Conservation (phyloP, 1,140 invertebrate species). For the Acromyrmex heyeri region DNA sequence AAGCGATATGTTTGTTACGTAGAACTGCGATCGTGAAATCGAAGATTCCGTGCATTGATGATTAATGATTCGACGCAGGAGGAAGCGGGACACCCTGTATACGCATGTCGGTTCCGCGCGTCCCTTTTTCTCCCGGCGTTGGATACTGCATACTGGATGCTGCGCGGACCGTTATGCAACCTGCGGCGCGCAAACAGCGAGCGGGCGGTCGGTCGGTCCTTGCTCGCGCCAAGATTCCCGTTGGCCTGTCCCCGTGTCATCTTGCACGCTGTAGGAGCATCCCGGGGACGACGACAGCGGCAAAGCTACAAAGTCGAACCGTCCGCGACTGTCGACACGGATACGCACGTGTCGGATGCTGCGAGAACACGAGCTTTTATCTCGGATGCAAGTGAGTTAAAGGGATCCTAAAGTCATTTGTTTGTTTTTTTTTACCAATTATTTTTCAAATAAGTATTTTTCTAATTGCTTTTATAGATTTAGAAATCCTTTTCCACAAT, state of each 20-base stretch:
- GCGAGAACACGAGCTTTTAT: background rate
- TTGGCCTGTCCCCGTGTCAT: constrained; percentile 68
- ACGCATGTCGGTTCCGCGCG: background rate
- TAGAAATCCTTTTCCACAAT: no score
- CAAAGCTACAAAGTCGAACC: constrained; percentile 24
- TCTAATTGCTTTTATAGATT: no score
- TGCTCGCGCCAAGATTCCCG: constrained; percentile 68
- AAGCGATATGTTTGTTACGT: background rate
- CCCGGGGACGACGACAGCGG: background rate
- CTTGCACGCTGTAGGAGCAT: constrained; percentile 23
- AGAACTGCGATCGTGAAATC: background rate
- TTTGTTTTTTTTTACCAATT: no score
- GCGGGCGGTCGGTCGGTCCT: constrained; percentile 57
- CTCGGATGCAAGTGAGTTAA: background rate
- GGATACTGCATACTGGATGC: constrained; percentile 72
- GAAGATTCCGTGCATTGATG: background rate
- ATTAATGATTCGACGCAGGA: background rate
- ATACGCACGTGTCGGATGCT: background rate
- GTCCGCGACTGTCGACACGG: constrained; percentile 9
- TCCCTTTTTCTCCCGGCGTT: constrained; percentile 50
- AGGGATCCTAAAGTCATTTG: no score
- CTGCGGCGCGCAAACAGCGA: constrained; percentile 65
- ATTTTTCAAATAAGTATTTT: no score
- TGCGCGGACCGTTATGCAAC: constrained; percentile 76
- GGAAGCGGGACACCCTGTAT: constrained; percentile 31